Conservation (phyloP, 2,888 invertebrate species). For the Elgonia sp. region DNA sequence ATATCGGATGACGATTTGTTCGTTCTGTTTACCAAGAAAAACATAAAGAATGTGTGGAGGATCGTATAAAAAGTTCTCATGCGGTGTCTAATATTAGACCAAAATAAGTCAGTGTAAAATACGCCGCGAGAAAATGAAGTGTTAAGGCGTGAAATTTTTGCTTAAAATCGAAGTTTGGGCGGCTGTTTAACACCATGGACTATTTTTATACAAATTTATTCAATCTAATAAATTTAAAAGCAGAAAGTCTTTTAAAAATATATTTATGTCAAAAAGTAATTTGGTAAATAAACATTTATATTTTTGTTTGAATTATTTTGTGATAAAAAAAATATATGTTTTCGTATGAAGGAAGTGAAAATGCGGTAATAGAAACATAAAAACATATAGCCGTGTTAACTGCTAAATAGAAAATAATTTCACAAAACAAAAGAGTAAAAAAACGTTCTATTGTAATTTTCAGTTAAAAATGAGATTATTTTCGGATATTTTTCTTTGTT, state of each 20-base stretch:
- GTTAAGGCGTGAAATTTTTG: conserved; percentile 41
- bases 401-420: not conserved
- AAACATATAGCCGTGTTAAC: not conserved
- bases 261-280: too few species aligned
- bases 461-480: too few species aligned
- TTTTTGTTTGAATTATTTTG: conserved; percentile 19
- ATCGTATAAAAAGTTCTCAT: conserved; percentile 32
- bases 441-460: too few species aligned
- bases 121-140: not conserved
- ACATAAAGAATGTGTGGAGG: conserved; percentile 17
- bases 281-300: too few species aligned
- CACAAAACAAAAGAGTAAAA: not conserved
- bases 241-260: too few species aligned
- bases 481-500: too few species aligned
- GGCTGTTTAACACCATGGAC: too few species aligned
- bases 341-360: not conserved
- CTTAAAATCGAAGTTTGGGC: not conserved
- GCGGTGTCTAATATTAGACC: conserved; percentile 52
- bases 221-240: too few species aligned
- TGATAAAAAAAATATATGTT: conserved; percentile 1
- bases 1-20: conserved; percentile 38
- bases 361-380: not conserved
- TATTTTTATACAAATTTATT: too few species aligned
- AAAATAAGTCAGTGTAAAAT: conserved; percentile 52
- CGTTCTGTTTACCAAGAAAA: conserved; percentile 18